Conservation (phyloP, 2,797 vertebrate genomes). For the Streptopelia turtur region DNA sequence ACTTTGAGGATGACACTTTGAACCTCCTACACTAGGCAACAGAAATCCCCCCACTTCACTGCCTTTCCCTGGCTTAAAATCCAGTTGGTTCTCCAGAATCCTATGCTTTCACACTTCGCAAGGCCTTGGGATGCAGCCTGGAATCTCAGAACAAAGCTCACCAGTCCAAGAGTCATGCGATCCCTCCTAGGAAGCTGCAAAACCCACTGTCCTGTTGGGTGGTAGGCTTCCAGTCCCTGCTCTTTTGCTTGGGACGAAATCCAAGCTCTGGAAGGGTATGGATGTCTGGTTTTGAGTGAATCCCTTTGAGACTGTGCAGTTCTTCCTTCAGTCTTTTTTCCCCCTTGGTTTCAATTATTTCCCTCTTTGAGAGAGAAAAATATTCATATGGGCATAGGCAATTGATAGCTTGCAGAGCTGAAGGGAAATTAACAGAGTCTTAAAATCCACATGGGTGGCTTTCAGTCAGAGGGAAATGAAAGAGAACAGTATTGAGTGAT, state of each 20-base stretch:
- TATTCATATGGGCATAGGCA: not conserved
- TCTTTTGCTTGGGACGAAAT: not conserved
- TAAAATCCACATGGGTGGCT: conserved; percentile 42
- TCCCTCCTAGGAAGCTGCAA: not conserved
- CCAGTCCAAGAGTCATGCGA: not conserved
- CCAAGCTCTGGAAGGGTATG: not conserved
- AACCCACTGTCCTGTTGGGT: not conserved
- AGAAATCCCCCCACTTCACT: not conserved
- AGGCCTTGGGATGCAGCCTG: not conserved
- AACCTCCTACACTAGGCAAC: not conserved
- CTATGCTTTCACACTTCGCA: accelerated
- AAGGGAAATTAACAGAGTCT: not conserved
- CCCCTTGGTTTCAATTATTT: not conserved
- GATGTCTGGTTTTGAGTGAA: not conserved
- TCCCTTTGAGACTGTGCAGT: not conserved
- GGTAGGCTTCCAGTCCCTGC: not conserved
- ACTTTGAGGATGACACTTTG: not conserved
- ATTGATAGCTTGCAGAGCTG: not conserved
- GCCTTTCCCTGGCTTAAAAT: not conserved
- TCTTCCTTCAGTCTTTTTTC: not conserved
- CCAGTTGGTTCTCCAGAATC: accelerated
- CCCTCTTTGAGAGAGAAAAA: not conserved
- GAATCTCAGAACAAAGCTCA: not conserved
- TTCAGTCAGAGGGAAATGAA: accelerated
- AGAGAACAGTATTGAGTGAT: not conserved